Percentiles rank a stretch among this genome's conserved stretches.
Conservation (phyloP, 1,140 invertebrate genomes). For the Nasonia giraulti region DNA sequence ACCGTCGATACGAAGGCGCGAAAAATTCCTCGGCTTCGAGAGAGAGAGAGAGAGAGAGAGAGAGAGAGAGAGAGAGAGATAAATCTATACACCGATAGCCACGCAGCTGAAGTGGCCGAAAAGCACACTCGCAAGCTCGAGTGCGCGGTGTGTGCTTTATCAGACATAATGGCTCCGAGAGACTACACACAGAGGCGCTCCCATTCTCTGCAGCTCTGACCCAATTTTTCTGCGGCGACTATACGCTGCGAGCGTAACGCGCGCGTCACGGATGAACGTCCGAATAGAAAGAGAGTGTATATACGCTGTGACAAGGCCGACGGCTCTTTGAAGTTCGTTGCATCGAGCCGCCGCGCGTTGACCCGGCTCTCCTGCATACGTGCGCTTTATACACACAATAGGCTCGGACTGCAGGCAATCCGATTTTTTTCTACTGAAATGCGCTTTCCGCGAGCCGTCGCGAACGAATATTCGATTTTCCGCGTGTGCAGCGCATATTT, state of each 20-base stretch:
- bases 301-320: not conserved
- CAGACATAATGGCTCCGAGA: not conserved
- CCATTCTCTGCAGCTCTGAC: not conserved
- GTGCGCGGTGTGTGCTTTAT: not conserved
- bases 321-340: conserved; percentile 24
- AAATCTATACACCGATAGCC: not conserved
- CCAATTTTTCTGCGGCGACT: not conserved
- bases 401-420: not conserved
- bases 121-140: not conserved
- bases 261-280: conserved; percentile 2
- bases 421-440: not conserved
- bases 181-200: not conserved
- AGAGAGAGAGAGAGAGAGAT: too few relatives aligned
- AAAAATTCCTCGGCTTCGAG: not conserved
- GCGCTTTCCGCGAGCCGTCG: not conserved
- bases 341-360: not conserved
- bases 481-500: not conserved
- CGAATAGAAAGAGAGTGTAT: not conserved
- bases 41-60: not conserved
- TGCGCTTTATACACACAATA: not conserved
- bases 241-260: not conserved
- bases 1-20: not conserved
- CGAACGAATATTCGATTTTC: not conserved
- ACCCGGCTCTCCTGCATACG: not conserved
- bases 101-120: not conserved